phyloP scores from a whole-genome alignment of 2,797 vertebrate species.

The Jordanella pulchra region DNA sequence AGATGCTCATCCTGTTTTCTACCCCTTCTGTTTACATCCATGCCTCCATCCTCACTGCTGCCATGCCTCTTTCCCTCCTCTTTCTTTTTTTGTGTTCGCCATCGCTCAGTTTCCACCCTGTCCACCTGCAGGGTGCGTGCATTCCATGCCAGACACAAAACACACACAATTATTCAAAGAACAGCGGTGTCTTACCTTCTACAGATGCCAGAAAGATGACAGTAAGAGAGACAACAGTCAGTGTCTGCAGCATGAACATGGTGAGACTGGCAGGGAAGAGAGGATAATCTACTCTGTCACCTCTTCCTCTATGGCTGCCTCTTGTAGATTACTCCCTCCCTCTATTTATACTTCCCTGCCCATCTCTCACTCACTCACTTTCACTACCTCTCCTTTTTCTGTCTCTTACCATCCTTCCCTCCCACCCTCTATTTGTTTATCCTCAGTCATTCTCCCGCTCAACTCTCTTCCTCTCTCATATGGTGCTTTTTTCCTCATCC shows the following conservation, averaged over 20 bases:
- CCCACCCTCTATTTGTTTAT: slow-evolving; percentile 68
- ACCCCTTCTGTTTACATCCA: slow-evolving; percentile 69
- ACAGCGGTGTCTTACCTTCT: slow-evolving; percentile 79
- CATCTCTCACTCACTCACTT: slow-evolving; percentile 75
- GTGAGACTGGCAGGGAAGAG: slow-evolving; percentile 73
- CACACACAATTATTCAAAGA: slow-evolving; percentile 40
- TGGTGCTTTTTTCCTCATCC: slow-evolving; percentile 48
- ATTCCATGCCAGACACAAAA: slow-evolving; percentile 41
- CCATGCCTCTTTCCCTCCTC: slow-evolving; percentile 52
- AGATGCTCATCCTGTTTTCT: slow-evolving; percentile 42
- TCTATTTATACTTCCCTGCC: slow-evolving; percentile 79
- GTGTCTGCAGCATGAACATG: slow-evolving; percentile 83
- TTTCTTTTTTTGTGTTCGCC: slow-evolving; percentile 65
- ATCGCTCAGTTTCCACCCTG: slow-evolving; percentile 58
- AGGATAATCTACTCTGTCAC: slow-evolving; percentile 80
- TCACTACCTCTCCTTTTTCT: slow-evolving; percentile 68
- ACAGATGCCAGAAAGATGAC: slow-evolving; percentile 78
- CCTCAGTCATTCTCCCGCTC: slow-evolving; percentile 64
- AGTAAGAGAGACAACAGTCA: slow-evolving; percentile 79
- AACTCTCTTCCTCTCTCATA: slow-evolving; percentile 56
- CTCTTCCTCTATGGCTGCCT: slow-evolving; percentile 80
- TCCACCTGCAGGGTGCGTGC: slow-evolving; percentile 70
- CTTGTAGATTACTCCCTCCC: slow-evolving; percentile 81
- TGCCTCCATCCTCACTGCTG: slow-evolving; percentile 53
- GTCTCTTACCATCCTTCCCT: slow-evolving; percentile 65